These are phyloP conservation scores for Erannis defoliaria DNA, from an alignment of 2,888 invertebrate species.

Conservation along the genomic window DNA sequence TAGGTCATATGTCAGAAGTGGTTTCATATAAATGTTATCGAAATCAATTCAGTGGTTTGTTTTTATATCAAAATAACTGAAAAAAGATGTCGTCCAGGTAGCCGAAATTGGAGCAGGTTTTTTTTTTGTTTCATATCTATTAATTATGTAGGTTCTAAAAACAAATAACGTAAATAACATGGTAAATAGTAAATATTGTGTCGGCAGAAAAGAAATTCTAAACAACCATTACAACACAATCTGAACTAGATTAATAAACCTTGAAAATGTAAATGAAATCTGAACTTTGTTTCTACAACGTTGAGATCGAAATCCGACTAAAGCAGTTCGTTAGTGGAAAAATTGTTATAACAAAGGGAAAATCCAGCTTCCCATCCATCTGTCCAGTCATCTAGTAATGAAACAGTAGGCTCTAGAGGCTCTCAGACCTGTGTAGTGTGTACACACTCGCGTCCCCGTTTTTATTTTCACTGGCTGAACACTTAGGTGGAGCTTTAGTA, in stretches of 20 bases:
- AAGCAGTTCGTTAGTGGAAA: constrained; percentile 49
- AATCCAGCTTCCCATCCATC: constrained; percentile 66
- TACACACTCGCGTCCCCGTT: constrained; percentile 56
- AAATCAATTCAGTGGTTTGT: too few species aligned
- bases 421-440: constrained; percentile 53
- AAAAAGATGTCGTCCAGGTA: too few species aligned
- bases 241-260: constrained; percentile 36
- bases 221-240: constrained; percentile 27
- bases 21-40: too few species aligned
- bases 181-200: constrained; percentile 7
- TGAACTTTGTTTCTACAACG: constrained; percentile 32
- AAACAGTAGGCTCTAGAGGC: constrained; percentile 62
- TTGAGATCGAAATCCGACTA: constrained; percentile 35
- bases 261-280: constrained; percentile 33
- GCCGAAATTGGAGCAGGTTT: too few species aligned
- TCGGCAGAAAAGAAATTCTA: constrained; percentile 14
- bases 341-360: constrained; percentile 74
- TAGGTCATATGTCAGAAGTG: too few species aligned
- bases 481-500: constrained; percentile 59
- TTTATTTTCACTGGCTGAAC: constrained; percentile 68
- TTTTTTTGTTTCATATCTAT: too few species aligned
- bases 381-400: constrained; percentile 78
- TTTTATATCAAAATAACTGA: too few species aligned
- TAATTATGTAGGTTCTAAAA: not conserved
- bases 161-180: not conserved